Evolutionary conservation across 2,888 invertebrate genomes (phyloP).

Genomic region (Silvanus unidentatus): DNA sequence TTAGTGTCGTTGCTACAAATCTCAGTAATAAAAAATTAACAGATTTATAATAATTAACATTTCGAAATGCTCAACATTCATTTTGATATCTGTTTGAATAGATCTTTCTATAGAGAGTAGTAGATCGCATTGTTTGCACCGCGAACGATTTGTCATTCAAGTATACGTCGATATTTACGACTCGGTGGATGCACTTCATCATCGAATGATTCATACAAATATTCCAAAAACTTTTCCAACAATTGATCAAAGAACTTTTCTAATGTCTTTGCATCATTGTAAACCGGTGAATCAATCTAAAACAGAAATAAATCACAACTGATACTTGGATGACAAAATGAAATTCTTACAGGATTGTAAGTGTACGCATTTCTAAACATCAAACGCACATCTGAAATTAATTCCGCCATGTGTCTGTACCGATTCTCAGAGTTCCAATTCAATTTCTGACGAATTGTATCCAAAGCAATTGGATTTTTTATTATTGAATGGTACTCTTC

Average conservation of each 20-base stretch:
- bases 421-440: slow-evolving; percentile 66
- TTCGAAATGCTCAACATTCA: too few species aligned
- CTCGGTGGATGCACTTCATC: slow-evolving; percentile 50
- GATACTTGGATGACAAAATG: not conserved
- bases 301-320: slow-evolving; percentile 16
- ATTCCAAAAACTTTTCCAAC: slow-evolving; percentile 72
- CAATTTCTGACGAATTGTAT: slow-evolving; percentile 73
- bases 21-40: too few species aligned
- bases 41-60: too few species aligned
- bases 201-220: slow-evolving; percentile 54
- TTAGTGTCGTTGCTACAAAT: too few species aligned
- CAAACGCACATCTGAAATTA: slow-evolving; percentile 74
- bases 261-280: slow-evolving; percentile 71
- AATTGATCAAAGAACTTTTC: slow-evolving; percentile 83
- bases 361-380: slow-evolving; percentile 84
- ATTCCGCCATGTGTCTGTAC: slow-evolving; percentile 68
- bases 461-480: slow-evolving; percentile 77
- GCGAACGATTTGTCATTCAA: slow-evolving; percentile 45
- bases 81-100: too few species aligned
- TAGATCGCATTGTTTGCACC: slow-evolving; percentile 39
- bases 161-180: slow-evolving; percentile 50
- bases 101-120: slow-evolving; percentile 32
- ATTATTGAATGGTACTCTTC: slow-evolving; percentile 65
- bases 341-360: slow-evolving; percentile 69
- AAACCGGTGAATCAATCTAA: slow-evolving; percentile 70